Base-by-base conservation (phyloP, 2,113 vertebrate species). In the Steatornis caripensis region DNA sequence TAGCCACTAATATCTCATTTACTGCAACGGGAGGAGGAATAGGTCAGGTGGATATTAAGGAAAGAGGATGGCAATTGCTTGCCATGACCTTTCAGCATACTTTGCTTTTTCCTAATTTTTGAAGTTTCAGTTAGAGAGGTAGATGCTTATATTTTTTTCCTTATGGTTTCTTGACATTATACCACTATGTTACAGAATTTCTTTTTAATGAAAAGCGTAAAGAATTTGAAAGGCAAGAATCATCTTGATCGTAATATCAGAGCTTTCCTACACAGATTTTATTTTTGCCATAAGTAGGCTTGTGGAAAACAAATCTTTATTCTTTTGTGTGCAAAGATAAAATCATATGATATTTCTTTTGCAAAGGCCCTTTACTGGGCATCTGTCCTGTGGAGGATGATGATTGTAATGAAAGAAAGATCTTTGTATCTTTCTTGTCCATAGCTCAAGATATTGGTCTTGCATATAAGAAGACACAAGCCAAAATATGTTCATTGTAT, bases 321-420 rank as follows among this genome's bases (percentile, higher is more conserved):
- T 48, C 58, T 96, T 96, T 95, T 49, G 92, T 90, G 87, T 36
- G 30, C 70, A 80, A 84, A 76, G 68, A 82, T 69, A 81, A 96
- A 60, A 39, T 68, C 15, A n/a, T 62, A 36, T 65, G 43, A 6
- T 72, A 79, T 80, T 95, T 91, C 51, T 92, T 69, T 93, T 77
- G 41, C 37, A 84, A 90, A 79, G 65, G 46, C 30, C 12, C 15
- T 79, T 43, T 66, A 39, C 54, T 82, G 39, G 55, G 75, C 45
- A 65, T 27, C 32, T 85, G 57, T 49, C 29, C 41, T 65, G 12
- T 19, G 66, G 39, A 70, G 65, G 92, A 90, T 57, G 24, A 36
- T n/a, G 41, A 48, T 41, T 21, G 32, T 27, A 66, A 78, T 84
- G 45, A 46, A 72, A 71, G 87, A 43, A 84, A 64, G 32, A 62